Base-by-base conservation (phyloP, 2,797 vertebrate species). In the Phataginus tricuspis region DNA sequence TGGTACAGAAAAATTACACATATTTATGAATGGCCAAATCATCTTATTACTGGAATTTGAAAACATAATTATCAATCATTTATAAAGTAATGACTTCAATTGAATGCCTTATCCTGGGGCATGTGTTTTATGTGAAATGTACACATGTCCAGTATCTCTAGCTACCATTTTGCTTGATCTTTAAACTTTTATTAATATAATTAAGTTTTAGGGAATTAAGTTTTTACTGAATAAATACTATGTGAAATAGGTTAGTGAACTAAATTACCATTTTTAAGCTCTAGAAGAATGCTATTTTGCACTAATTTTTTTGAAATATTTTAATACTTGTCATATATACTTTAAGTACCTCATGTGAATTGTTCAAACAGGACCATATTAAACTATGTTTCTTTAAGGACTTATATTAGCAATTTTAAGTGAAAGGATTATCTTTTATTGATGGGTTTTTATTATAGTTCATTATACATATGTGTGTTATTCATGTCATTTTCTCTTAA, bases 11-110 rank as follows among this genome's bases (percentile, higher is more conserved):
- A 91, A 97, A 97, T 96, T 88, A 86, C 89, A 86, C 96, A 96
- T 97, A 91, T 96, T 98, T 97, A 96, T 97, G 96, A 97, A 97
- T 72, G 95, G 91, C 94, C 96, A 97, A 96, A 91, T 97, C 93
- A 97, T 97, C 78, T 75, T 97, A 91, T 97, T 96, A 82, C 88
- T 95, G 78, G 86, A 91, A 86, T 95, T 96, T 95, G 78, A 96
- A 96, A 96, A 95, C 96, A 39, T 96, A 96, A 96, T 96, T 97
- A 89, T 95, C 96, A 97, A 14, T 92, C 86, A 94, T 90, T 97
- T 97, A 75, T 86, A 94, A 86, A 74, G 49, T 80, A 94, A 57
- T 91, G 86, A 84, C 96, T 96, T 91, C 66, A 86, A 14, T 37
- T 63, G 77, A 92, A 75, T 91, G 79, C 64, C 66, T 86, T 91